Evolutionary conservation across 92 coral and sea anemone species (phyloP), one percentile per base, ranked within the genome.

Genomic region (Epizoanthus scotinus): DNA sequence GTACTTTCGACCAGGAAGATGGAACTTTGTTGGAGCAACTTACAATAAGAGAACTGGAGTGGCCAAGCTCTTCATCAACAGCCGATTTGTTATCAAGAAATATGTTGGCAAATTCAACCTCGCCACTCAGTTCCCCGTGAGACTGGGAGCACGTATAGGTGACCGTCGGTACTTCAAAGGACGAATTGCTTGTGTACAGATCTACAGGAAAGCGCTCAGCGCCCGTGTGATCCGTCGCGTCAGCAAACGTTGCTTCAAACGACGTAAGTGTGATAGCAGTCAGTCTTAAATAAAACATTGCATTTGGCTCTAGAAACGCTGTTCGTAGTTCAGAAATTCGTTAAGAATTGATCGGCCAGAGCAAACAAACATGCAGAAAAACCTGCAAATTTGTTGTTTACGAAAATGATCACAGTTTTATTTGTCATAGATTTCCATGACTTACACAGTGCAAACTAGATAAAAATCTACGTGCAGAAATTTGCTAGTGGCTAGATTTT

Each of bases 11-110:
- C 87, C 91, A 14, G 31, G 87, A 6, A 64, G 71, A 57, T 90
- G 94, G 94, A 90, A 87, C 70, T 90, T 87, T 55, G 91, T 90
- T 52, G 94, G 94, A 26, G 87, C 87, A 13, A 87, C 91, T 3
- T 90, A 90, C 57, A 82, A 90, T 70, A 77, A 75, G 68, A 82
- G 82, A 15, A 84, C 89, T 17, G 91, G 94, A 2, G 80, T 84
- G 40, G 91, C 89, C 2, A 87, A 78, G 56, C 55, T 90, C 65
- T 90, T 80, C 82, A 56, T 90, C 44, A 90, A 90, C 59, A 73
- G 83, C 52, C 70, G 74, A 10, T 84, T 59, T 20, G 89, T 87
- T 50, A 82, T 84, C 18, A 80, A 82, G 17, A 85, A 83, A 6
- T 50, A 82, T 22, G 47, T 90, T n/a, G 94, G 94, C 28, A 84